Percentiles rank a stretch among this genome's conserved stretches.
Conservation (phyloP, 92 coral and sea anemone genomes). For the Zoanthus sociatus region DNA sequence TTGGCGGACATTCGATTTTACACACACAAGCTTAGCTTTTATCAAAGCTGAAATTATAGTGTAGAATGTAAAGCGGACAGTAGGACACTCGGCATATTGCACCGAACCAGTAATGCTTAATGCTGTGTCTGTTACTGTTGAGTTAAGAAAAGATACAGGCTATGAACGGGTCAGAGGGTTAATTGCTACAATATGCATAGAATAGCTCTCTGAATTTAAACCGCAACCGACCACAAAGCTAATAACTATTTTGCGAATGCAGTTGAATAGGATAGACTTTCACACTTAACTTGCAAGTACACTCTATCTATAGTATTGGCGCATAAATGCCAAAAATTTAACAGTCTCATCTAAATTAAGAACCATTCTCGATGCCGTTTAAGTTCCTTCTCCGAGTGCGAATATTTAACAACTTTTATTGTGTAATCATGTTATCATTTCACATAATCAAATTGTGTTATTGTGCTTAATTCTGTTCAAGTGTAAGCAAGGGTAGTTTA, state of each 20-base stretch:
- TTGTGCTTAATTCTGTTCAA: background rate
- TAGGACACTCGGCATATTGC: background rate
- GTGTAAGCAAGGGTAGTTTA: background rate
- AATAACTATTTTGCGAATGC: background rate
- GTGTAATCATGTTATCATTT: background rate
- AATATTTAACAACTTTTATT: background rate
- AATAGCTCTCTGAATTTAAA: background rate
- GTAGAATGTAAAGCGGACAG: background rate
- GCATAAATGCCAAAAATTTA: background rate
- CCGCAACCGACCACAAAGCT: background rate
- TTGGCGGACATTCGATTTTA: too few species aligned
- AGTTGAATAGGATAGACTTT: background rate
- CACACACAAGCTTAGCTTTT: too few species aligned
- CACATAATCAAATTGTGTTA: background rate
- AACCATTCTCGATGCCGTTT: background rate
- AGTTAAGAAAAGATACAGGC: slow-evolving; percentile 7
- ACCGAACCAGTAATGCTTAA: background rate
- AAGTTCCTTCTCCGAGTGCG: background rate
- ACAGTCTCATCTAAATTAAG: background rate
- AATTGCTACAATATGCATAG: slow-evolving; percentile 31
- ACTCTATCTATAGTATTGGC: background rate
- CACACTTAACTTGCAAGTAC: background rate
- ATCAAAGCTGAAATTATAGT: too few species aligned
- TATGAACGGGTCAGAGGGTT: slow-evolving; percentile 45
- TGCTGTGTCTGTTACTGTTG: background rate